phyloP scores from a whole-genome alignment of 2,113 vertebrate species.

The Mesocricetus auratus region DNA sequence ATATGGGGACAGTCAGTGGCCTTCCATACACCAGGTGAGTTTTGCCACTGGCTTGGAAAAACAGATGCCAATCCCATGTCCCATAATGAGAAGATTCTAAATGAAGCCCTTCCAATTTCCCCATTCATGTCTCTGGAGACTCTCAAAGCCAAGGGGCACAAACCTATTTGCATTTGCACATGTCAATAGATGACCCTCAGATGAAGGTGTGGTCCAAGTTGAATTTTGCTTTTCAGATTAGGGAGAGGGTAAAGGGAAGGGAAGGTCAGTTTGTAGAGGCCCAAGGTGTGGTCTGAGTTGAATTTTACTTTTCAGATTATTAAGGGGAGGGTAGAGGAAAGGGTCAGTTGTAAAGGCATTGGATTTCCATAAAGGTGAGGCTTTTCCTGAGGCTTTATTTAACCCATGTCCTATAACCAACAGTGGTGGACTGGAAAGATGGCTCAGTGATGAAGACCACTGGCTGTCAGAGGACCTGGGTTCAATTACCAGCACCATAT shows the following conservation, averaged over 20 bases:
- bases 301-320: neutral
- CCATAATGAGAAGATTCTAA: neutral
- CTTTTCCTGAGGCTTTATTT: neutral
- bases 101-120: neutral
- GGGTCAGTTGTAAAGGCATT: neutral
- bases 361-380: conserved; percentile 42
- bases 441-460: too few species aligned
- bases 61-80: neutral
- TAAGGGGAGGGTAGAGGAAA: neutral
- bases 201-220: neutral
- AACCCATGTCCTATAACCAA: neutral
- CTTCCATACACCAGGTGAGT: neutral
- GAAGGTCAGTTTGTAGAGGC: neutral
- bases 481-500: neutral
- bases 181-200: neutral
- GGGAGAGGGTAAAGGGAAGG: neutral
- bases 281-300: neutral
- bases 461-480: neutral
- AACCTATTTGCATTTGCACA: neutral
- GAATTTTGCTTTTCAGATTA: neutral
- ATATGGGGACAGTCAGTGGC: neutral
- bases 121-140: neutral
- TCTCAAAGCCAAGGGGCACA: neutral
- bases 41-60: neutral
- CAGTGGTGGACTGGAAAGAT: neutral